Percentiles rank a stretch among this genome's conserved stretches.
Evolutionary conservation across 2,113 vertebrate species (phyloP).

Genomic region (Zosterops hypoxanthus): DNA sequence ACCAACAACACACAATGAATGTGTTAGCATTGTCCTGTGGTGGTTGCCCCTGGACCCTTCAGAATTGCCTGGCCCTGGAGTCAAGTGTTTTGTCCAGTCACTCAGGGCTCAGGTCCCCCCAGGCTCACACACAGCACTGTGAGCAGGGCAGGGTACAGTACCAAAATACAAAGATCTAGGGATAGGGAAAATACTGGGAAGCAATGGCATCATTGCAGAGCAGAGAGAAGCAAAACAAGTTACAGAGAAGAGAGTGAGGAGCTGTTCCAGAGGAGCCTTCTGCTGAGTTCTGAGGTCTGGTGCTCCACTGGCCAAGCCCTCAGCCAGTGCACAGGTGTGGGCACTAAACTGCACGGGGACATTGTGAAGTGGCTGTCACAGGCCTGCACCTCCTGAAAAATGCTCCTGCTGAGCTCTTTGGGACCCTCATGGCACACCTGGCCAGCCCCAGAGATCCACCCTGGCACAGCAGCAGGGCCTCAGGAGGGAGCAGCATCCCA

Average conservation of each 20-base stretch:
- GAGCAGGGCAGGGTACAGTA: background rate
- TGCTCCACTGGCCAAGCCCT: background rate
- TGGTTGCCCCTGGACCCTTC: background rate
- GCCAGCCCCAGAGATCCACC: background rate
- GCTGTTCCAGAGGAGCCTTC: background rate
- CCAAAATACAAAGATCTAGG: background rate
- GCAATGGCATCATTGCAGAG: background rate
- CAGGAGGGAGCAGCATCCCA: background rate
- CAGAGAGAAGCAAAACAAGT: background rate
- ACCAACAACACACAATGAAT: background rate
- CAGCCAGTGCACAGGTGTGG: background rate
- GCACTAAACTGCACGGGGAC: background rate
- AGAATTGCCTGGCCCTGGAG: background rate
- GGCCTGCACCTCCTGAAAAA: background rate
- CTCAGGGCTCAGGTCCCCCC: fast-evolving
- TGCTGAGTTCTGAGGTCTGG: background rate
- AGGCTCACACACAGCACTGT: fast-evolving
- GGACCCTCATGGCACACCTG: background rate
- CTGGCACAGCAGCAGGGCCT: background rate
- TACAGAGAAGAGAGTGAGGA: background rate
- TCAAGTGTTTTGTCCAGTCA: background rate
- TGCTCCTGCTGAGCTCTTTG: background rate
- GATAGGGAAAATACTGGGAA: background rate
- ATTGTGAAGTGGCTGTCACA: background rate
- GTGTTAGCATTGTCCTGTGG: background rate